Percentiles rank a stretch among this genome's conserved stretches.
Conservation (phyloP, 2,888 invertebrate species). For the Tryphoninae sp. region DNA sequence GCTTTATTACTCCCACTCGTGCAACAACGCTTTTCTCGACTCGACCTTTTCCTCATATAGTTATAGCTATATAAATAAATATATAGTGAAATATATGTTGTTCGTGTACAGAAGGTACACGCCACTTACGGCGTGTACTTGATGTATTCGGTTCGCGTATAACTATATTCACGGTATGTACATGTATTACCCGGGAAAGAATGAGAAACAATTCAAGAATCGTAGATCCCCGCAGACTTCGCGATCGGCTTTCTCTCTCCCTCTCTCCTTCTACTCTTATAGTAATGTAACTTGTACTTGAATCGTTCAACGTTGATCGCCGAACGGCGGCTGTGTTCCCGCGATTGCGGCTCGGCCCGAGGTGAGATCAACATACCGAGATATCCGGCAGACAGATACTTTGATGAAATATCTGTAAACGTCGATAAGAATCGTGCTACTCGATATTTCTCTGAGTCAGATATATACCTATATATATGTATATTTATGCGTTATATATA, state of each 20-base stretch:
- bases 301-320: slow-evolving; percentile 34
- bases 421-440: slow-evolving; percentile 54
- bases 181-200: slow-evolving; percentile 9
- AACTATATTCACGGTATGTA: not conserved
- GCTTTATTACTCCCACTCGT: slow-evolving; percentile 63
- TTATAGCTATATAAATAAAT: not conserved
- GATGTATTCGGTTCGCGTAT: slow-evolving; percentile 15
- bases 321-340: slow-evolving; percentile 48
- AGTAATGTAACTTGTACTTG: slow-evolving; percentile 18
- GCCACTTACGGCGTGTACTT: slow-evolving; percentile 21
- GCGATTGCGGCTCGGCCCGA: slow-evolving; percentile 30
- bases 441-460: slow-evolving; percentile 37
- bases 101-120: slow-evolving; percentile 8
- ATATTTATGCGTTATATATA: not conserved
- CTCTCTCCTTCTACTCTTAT: slow-evolving; percentile 8
- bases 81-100: not conserved
- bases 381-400: slow-evolving; percentile 47
- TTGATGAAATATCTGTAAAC: slow-evolving; percentile 55
- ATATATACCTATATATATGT: slow-evolving; percentile 2
- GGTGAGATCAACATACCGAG: slow-evolving; percentile 47
- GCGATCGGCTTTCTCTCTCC: slow-evolving; percentile 28
- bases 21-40: slow-evolving; percentile 51
- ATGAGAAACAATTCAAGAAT: slow-evolving; percentile 34
- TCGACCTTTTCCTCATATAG: slow-evolving; percentile 28
- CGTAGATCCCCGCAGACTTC: slow-evolving; percentile 43